These are phyloP conservation scores for Hydrolagus colliei DNA, from an alignment of 2,797 vertebrate genomes.

Conservation along the genomic window DNA sequence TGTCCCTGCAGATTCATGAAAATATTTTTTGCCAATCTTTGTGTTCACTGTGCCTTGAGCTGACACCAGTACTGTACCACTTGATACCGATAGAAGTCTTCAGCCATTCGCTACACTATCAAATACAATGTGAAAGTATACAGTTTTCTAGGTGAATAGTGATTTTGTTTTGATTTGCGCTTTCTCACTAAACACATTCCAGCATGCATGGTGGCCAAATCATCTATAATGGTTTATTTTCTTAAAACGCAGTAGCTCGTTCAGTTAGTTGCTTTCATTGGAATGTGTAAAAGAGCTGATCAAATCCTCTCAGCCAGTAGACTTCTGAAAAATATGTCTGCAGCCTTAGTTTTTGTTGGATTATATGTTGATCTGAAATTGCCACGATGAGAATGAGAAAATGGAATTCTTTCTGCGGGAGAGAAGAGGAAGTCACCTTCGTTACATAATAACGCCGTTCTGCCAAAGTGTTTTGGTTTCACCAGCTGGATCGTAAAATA, in stretches of 20 bases:
- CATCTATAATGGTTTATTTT: background rate
- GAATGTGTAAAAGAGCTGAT: background rate
- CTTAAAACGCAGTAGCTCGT: background rate
- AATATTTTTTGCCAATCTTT: background rate
- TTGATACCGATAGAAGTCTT: background rate
- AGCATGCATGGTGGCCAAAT: background rate
- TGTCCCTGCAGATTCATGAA: background rate
- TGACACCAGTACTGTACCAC: background rate
- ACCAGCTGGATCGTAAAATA: background rate
- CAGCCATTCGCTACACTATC: background rate
- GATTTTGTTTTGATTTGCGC: background rate
- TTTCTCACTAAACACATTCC: background rate
- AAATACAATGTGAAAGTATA: background rate
- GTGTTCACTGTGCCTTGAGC: background rate
- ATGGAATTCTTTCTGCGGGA: background rate
- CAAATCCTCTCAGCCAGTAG: background rate
- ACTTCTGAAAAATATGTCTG: background rate
- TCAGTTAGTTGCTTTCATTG: background rate
- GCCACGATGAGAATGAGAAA: background rate
- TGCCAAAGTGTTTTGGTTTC: background rate
- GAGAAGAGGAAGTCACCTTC: background rate
- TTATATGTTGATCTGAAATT: background rate
- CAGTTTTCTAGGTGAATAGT: background rate
- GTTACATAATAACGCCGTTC: background rate
- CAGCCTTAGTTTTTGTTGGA: constrained; percentile 16